Base-by-base conservation (phyloP, 2,113 vertebrate species). In the Coracopsis vasa region DNA sequence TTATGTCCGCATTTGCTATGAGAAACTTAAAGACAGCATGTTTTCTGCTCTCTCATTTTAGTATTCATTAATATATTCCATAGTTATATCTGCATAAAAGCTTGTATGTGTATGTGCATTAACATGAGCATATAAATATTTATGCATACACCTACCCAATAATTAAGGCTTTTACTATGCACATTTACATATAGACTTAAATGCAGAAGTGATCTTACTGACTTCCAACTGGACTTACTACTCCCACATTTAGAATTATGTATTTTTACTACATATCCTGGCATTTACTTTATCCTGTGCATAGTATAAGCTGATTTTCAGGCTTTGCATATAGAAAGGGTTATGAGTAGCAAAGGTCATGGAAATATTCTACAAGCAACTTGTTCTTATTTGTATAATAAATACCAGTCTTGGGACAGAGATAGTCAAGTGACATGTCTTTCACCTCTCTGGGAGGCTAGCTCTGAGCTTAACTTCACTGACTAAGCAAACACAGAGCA, bases 1-100 rank as follows among this genome's bases (percentile, higher is more conserved):
- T 87, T 92, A 88, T 86, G 79, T 90, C 50, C 7, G 6, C 15
- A 19, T 80, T 88, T 78, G 23, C 47, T 84, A 39, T n/a, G 23
- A 72, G n/a, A 31, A 45, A 23, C 35, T 70, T 41, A 71, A n/a
- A 58, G 33, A 25, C 18, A 66, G 20, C 16, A 11, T 20, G 28
- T 67, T 70, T 83, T 41, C 31, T 77, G 7, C 13, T 14, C 15
- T 14, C 48, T 51, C 33, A 10, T 78, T 72, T 87, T 45, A 67
- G 41, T 75, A 69, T 24, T 21, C 44, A 60, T 66, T 47, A 60
- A 73, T 48, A 51, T 23, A 69, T 16, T 17, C 1, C 25, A 35
- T 62, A 48, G 35, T 47, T 53, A 48, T 29, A 44, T 11, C 41
- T 82, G 16, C 45, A 44, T 37, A 75, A 53, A 69, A 37, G 37